Conservation (phyloP, 2,888 invertebrate genomes). For the Dastarcus helophoroides region DNA sequence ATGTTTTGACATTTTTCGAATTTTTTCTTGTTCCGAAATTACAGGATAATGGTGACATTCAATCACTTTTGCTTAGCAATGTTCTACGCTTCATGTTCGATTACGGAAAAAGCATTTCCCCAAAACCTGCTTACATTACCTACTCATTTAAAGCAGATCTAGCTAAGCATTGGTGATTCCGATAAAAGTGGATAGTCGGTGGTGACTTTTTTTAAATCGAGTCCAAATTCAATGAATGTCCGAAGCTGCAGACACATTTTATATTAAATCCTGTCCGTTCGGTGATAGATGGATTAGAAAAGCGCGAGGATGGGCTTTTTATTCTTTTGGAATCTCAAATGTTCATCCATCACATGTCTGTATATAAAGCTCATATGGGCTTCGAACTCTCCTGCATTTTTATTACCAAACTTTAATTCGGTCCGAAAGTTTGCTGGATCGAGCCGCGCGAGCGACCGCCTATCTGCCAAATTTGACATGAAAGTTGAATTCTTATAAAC, state of each 20-base stretch:
- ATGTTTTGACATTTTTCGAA: slow-evolving; percentile 8
- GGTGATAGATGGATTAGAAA: slow-evolving; percentile 28
- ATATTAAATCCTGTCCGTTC: slow-evolving; percentile 30
- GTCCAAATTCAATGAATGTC: slow-evolving; percentile 11
- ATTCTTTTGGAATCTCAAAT: slow-evolving; percentile 22
- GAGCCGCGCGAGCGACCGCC: slow-evolving; percentile 16
- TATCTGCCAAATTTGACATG: slow-evolving; percentile 20
- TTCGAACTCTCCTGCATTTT: slow-evolving; percentile 19
- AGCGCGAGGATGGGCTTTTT: slow-evolving; percentile 22
- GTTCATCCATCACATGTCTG: slow-evolving; percentile 30
- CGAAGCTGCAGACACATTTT: no score
- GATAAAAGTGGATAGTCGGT: no score
- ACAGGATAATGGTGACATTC: no score
- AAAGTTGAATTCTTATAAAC: slow-evolving; percentile 16
- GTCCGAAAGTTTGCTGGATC: slow-evolving; percentile 13
- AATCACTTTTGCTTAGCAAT: no score
- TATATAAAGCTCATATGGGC: slow-evolving; percentile 20
- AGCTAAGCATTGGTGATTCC: no score
- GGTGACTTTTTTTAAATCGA: no score
- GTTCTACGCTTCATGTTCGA: no score
- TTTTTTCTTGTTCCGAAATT: no score
- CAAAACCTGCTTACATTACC: no score
- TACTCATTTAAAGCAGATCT: no score
- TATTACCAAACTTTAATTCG: slow-evolving; percentile 26
- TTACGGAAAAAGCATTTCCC: no score